Evolutionary conservation across 2,113 vertebrate species (phyloP).

Genomic region (Centropus bengalensis): DNA sequence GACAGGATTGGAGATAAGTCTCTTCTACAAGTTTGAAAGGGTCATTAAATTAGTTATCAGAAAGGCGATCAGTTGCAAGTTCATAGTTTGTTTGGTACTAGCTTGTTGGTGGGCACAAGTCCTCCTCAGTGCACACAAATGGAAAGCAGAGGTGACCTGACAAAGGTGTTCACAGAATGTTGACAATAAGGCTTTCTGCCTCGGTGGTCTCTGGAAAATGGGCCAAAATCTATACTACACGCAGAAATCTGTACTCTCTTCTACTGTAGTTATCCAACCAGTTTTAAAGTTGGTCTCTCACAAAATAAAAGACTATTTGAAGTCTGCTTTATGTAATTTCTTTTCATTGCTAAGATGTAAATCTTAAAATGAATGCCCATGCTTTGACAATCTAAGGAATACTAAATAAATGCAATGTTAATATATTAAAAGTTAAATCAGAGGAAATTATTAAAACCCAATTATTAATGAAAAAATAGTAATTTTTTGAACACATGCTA

Average conservation of each 20-base stretch:
- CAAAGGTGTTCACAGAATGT: rapidly evolving
- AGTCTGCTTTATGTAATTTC: not conserved
- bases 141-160: not conserved
- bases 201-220: not conserved
- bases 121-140: rapidly evolving
- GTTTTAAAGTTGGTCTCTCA: not conserved
- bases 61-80: not conserved
- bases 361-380: not conserved
- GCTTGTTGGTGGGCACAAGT: rapidly evolving
- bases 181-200: not conserved
- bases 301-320: not conserved
- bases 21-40: not conserved
- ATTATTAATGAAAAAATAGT: not conserved
- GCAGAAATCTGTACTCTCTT: not conserved
- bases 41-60: not conserved
- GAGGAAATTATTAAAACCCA: not conserved
- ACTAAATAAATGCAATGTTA: not conserved
- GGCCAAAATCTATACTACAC: not conserved
- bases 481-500: not conserved
- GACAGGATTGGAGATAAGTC: not conserved
- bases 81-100: not conserved
- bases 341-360: not conserved
- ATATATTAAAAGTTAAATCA: not conserved
- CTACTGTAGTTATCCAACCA: not conserved
- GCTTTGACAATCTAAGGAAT: not conserved